A percentile compares a stretch with the other conserved stretches of the same genome.
Evolutionary conservation across 2,888 invertebrate species (phyloP).

Genomic region (Diaperis boleti): DNA sequence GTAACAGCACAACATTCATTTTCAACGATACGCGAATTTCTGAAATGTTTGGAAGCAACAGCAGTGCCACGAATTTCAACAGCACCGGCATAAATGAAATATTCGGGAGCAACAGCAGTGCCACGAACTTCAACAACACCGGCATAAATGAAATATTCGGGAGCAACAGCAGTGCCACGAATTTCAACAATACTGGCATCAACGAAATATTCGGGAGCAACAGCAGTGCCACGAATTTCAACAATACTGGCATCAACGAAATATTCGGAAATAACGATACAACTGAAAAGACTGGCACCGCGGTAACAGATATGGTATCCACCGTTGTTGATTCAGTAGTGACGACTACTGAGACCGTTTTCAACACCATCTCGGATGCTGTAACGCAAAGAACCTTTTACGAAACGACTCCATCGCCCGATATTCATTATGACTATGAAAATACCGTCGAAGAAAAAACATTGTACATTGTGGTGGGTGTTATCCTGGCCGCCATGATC

Average conservation of each 20-base stretch:
- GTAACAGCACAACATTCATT: no score
- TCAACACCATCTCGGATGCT: conserved; percentile 13
- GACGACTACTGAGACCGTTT: conserved; percentile 18
- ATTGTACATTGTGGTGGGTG: conserved; percentile 50
- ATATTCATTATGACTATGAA: conserved; percentile 13
- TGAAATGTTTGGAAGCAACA: no score
- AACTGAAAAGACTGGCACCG: not conserved
- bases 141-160: no score
- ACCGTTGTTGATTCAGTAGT: conserved; percentile 1
- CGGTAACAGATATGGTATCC: not conserved
- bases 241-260: conserved; percentile 3
- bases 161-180: not conserved
- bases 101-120: no score
- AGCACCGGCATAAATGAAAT: no score
- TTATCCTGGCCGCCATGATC: conserved; percentile 50
- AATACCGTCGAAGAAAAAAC: conserved; percentile 41
- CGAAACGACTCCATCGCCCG: not conserved
- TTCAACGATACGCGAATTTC: no score
- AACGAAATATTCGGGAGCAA: not conserved
- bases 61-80: no score
- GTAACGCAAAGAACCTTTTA: not conserved
- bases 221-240: not conserved
- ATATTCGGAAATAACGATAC: conserved; percentile 15
- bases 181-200: no score
- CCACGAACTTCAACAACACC: no score